phyloP scores from a whole-genome alignment of 1,140 invertebrate genomes.

The Teleopsis dalmanni region DNA sequence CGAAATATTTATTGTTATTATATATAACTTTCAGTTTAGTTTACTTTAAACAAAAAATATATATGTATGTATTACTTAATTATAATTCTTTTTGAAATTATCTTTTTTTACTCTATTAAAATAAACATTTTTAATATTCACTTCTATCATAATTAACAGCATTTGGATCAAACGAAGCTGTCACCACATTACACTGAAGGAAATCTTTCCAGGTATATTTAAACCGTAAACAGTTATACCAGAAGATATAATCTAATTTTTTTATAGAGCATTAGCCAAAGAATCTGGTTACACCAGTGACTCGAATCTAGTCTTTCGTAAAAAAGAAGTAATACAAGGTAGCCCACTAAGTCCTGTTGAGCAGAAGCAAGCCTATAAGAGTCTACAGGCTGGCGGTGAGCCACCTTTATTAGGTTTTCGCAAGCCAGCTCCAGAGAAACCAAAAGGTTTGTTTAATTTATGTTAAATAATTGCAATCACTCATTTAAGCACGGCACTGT shows the following conservation, averaged over 20 bases:
- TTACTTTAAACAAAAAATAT: too few species aligned
- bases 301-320: slow-evolving; percentile 75
- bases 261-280: slow-evolving; percentile 52
- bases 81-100: too few species aligned
- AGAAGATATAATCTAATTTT: slow-evolving; percentile 48
- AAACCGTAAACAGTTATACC: not conserved
- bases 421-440: slow-evolving; percentile 77
- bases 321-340: slow-evolving; percentile 56
- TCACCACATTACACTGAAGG: slow-evolving; percentile 46
- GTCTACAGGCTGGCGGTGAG: slow-evolving; percentile 83
- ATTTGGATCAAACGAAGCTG: slow-evolving; percentile 55
- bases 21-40: too few species aligned
- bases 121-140: not conserved
- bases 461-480: too few species aligned
- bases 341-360: slow-evolving; percentile 69
- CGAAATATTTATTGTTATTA: too few species aligned
- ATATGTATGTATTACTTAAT: too few species aligned
- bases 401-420: slow-evolving; percentile 79
- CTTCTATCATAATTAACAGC: slow-evolving; percentile 41
- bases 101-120: too few species aligned
- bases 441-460: slow-evolving; percentile 68
- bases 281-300: slow-evolving; percentile 87
- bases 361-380: slow-evolving; percentile 73
- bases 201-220: slow-evolving; percentile 44
- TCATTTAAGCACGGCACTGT: too few species aligned